Conservation (phyloP, 37 sponge, comb jelly and placozoan genomes). For the Hormiphora californensis region DNA sequence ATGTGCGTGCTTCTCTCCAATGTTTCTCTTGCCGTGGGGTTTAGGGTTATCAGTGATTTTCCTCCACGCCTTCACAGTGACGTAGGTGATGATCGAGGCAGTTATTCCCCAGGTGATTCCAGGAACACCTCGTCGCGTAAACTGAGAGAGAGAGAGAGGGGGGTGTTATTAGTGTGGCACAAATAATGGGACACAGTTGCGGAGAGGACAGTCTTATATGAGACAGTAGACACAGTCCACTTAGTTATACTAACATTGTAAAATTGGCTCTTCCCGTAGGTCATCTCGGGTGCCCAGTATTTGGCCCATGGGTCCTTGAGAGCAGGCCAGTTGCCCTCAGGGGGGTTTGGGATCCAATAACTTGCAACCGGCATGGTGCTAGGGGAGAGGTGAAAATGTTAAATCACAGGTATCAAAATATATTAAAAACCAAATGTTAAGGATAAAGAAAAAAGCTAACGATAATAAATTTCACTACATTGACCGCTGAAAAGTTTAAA, state of each 20-base stretch:
- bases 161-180: too few relatives aligned
- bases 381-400: too few relatives aligned
- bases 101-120: conserved; percentile 35
- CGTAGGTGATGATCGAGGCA: background rate
- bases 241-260: conserved; percentile 52
- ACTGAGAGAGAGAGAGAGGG: background rate
- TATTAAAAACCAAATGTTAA: too few relatives aligned
- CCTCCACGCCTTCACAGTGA: background rate
- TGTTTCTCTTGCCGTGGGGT: background rate
- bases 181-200: too few relatives aligned
- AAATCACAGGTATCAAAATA: too few relatives aligned
- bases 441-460: too few relatives aligned
- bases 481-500: conserved; percentile 49
- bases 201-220: background rate
- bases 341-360: conserved; percentile 5
- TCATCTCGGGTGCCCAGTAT: background rate
- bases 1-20: conserved; percentile 31
- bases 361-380: too few relatives aligned
- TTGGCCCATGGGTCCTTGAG: conserved; percentile 18
- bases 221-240: too few relatives aligned
- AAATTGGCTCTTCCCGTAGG: background rate
- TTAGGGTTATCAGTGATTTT: conserved; percentile 22
- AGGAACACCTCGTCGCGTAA: background rate
- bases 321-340: conserved; percentile 33
- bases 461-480: too few relatives aligned